These are phyloP conservation scores for Agrochola litura DNA, from an alignment of 2,888 invertebrate genomes.

Conservation along the genomic window DNA sequence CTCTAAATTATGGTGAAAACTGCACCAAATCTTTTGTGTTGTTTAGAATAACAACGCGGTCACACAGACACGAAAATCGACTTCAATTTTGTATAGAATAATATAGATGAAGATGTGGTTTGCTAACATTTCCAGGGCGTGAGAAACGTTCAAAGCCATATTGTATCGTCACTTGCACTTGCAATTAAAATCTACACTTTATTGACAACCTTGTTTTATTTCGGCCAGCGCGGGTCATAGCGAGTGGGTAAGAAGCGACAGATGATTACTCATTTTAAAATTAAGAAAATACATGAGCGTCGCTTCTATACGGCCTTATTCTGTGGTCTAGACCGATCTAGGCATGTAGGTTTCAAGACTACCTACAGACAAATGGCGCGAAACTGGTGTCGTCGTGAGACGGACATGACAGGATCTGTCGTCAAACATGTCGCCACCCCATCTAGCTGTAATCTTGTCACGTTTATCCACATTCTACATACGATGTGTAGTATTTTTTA, in stretches of 20 bases:
- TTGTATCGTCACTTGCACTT: too few species aligned
- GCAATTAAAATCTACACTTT: background rate
- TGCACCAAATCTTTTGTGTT: too few species aligned
- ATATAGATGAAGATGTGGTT: too few species aligned
- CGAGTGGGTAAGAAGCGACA: background rate
- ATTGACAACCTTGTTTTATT: background rate
- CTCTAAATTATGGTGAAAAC: too few species aligned
- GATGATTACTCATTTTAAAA: background rate
- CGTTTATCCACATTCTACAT: slow-evolving; percentile 10
- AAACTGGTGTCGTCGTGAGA: background rate
- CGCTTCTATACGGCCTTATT: background rate
- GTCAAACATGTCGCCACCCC: slow-evolving; percentile 9
- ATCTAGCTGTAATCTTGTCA: slow-evolving; percentile 10
- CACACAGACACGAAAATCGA: too few species aligned
- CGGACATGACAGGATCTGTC: background rate
- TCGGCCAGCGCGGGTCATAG: too few species aligned
- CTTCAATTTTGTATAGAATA: too few species aligned
- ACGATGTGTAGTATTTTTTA: background rate
- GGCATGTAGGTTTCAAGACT: background rate
- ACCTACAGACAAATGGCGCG: background rate
- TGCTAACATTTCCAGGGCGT: too few species aligned
- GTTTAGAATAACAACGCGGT: too few species aligned
- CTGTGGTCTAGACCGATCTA: background rate
- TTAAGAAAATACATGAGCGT: background rate
- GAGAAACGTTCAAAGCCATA: too few species aligned